Evolutionary conservation across 1,140 invertebrate species (phyloP).

Genomic region (Wiebesia pumilae): DNA sequence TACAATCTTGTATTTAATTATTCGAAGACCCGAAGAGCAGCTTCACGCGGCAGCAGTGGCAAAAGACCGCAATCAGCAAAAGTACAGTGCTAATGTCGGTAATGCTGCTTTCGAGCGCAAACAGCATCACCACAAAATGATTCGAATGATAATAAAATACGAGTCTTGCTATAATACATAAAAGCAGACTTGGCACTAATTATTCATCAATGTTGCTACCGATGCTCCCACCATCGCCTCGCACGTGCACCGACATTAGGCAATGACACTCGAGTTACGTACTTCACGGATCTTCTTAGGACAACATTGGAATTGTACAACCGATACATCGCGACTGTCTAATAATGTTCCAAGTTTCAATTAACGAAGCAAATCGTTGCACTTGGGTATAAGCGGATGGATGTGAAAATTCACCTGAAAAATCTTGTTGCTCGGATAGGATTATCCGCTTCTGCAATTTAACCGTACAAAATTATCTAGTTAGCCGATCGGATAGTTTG

Average conservation of each 20-base stretch:
- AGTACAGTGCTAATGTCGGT: constrained; percentile 66
- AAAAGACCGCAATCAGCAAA: constrained; percentile 38
- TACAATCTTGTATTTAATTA: constrained; percentile 72
- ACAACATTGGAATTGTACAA: too few relatives aligned
- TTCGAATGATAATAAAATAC: constrained; percentile 68
- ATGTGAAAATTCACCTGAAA: too few relatives aligned
- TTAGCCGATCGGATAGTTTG: too few relatives aligned
- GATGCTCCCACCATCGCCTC: constrained; percentile 10
- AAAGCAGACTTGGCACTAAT: not conserved
- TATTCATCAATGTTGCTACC: not conserved
- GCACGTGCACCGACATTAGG: constrained; percentile 47
- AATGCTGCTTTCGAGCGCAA: constrained; percentile 53
- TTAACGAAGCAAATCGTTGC: too few relatives aligned
- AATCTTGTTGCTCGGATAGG: too few relatives aligned
- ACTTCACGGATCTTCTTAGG: not conserved
- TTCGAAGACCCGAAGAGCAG: constrained; percentile 47
- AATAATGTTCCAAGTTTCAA: too few relatives aligned
- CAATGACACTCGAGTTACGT: constrained; percentile 48
- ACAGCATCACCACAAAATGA: constrained; percentile 56
- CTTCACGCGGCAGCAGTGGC: not conserved
- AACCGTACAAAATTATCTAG: too few relatives aligned
- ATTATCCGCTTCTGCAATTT: not conserved
- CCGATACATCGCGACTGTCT: too few relatives aligned
- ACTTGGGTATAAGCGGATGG: too few relatives aligned
- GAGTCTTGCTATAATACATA: constrained; percentile 46